Evolutionary conservation across 2,797 vertebrate species (phyloP), one percentile per base, ranked within the genome.

Genomic region (Rhynchotus rufescens): DNA sequence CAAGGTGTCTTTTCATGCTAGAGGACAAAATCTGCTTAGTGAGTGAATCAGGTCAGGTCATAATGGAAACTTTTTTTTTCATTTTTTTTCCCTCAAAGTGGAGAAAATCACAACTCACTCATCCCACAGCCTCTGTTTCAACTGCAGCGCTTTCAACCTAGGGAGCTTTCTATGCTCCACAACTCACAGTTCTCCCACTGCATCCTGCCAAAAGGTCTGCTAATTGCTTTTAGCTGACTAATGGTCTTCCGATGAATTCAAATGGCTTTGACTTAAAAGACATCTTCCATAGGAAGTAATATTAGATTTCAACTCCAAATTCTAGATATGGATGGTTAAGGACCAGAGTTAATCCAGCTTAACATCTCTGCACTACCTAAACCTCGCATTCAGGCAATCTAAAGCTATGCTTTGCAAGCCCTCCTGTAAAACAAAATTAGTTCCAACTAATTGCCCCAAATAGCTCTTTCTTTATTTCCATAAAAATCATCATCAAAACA

Each of bases 401-500:
- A 69, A 85, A 83, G 52, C 34, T 49, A n/a, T n/a, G 79, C 61
- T 84, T 72, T 59, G 49, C 25, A 80, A 89, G 85, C 14, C 0
- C 3, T 40, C 22, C 66, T 87, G 69, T 66, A 74, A 91, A 94
- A 77, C 14, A 86, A 83, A 88, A 81, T 59, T 69, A 68, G 12
- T 83, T 86, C 64, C 19, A 81, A 77, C 3, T 72, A 30, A 47
- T 30, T 67, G 44, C 66, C 92, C 51, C 45, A 36, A 93, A 83
- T 45, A 86, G 20, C 9, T 44, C 40, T 56, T 78, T 42, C 13
- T 54, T 19, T 54, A 54, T 84, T 92, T 71, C 25, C 30, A 83
- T 75, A 86, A 93, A 86, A 84, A 71, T 34, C 23, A 67, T 52
- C 36, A 89, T 54, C 69, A 82, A 88, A 95, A 72, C 34, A 80